Percentiles rank a stretch among this genome's conserved stretches.
phyloP scores from a whole-genome alignment of 2,888 invertebrate species.

The Cryptosula pallasiana region DNA sequence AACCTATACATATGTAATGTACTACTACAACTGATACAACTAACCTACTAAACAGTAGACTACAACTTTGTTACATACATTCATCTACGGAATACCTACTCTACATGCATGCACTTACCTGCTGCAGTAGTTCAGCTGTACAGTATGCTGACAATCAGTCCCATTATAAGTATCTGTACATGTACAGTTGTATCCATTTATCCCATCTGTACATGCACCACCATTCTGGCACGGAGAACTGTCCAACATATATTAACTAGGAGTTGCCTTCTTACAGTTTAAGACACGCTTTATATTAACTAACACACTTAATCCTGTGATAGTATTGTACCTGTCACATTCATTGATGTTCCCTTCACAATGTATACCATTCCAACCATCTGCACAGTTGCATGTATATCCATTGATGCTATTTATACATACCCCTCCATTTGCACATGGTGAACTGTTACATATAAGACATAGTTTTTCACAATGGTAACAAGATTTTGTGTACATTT shows the following conservation, averaged over 20 bases:
- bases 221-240: background rate
- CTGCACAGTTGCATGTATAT: slow-evolving; percentile 3
- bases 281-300: no score
- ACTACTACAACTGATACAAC: no score
- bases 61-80: no score
- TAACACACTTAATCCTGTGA: no score
- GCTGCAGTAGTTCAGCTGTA: background rate
- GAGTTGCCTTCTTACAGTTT: no score
- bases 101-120: no score
- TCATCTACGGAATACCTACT: no score
- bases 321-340: background rate
- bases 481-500: background rate
- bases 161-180: background rate
- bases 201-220: background rate
- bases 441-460: background rate
- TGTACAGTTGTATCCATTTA: background rate
- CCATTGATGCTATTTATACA: background rate
- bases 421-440: background rate
- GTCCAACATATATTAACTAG: background rate
- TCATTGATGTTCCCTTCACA: slow-evolving; percentile 7
- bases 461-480: background rate
- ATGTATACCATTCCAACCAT: background rate
- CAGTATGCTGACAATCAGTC: background rate
- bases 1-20: no score
- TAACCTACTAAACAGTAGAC: no score